Conservation (phyloP, 2,888 invertebrate genomes). For the Chironomus tentans region DNA sequence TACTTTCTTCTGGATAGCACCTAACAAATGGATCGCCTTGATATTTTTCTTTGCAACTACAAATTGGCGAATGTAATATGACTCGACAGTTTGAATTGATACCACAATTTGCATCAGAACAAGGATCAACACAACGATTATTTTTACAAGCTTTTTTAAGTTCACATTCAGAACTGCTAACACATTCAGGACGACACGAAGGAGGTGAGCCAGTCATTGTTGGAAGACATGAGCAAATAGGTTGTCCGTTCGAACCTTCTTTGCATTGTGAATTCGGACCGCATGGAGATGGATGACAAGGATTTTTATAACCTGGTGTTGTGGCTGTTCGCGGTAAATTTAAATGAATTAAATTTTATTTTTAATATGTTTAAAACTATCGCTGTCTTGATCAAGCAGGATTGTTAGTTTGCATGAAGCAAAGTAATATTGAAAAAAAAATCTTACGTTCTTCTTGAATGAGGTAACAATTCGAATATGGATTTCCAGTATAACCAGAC, state of each 20-base stretch:
- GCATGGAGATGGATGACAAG: slow-evolving; percentile 69
- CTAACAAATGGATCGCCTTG: slow-evolving; percentile 60
- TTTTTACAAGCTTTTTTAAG: slow-evolving; percentile 58
- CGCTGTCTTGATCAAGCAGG: too few species aligned
- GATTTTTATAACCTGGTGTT: slow-evolving; percentile 37
- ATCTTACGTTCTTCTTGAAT: too few species aligned
- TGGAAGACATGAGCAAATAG: slow-evolving; percentile 69
- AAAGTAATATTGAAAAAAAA: too few species aligned
- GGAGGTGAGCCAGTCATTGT: slow-evolving; percentile 61
- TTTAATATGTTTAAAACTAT: too few species aligned
- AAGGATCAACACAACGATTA: slow-evolving; percentile 62
- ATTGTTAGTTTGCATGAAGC: too few species aligned
- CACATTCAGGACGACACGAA: slow-evolving; percentile 66
- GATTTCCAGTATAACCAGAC: slow-evolving; percentile 59
- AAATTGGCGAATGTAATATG: slow-evolving; percentile 70
- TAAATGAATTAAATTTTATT: too few species aligned
- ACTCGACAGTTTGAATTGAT: slow-evolving; percentile 58
- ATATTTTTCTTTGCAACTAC: slow-evolving; percentile 53
- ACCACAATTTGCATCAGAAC: slow-evolving; percentile 52
- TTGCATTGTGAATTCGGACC: slow-evolving; percentile 81
- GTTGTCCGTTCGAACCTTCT: slow-evolving; percentile 52
- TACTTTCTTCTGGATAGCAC: slow-evolving; percentile 49
- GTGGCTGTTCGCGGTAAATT: too few species aligned
- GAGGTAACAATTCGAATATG: slow-evolving; percentile 51
- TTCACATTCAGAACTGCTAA: slow-evolving; percentile 57